Base-by-base conservation (phyloP, 2,888 invertebrate species). In the Dynastes grantii region DNA sequence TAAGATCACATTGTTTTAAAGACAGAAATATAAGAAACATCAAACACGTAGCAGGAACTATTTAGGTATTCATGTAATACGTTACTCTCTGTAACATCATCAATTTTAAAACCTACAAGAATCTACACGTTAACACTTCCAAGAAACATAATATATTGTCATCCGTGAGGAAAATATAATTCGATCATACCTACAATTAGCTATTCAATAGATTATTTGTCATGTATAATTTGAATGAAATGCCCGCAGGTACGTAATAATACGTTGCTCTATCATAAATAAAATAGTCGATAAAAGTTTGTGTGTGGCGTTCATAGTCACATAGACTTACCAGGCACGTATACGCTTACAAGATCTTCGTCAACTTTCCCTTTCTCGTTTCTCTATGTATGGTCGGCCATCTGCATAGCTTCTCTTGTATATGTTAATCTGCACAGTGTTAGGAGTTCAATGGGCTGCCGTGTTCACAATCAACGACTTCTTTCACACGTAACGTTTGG, bases 361-460 rank as follows among this genome's bases (percentile, higher is more conserved):
- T 75, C 73, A 75, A 75, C 73, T 75, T 75, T 64, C 76, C 51
- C 76, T 58, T 67, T 76, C 68, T 67, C 55, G 67, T 67, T 76
- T 58, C 68, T 68, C 68, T 68, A 68, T 68, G 68, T 55, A 58
- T 64, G 64, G 45, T 67, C 55, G 65, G 76, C 76, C 76, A 76
- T 76, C 65, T 76, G 76, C 76, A 68, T 68, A 58, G 67, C 58
- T 68, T 68, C 76, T 81, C 73, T 75, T 75, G 73, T 75, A 45
- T 75, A 75, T 75, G 73, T 80, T 79, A 80, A 83, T 83, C 85
- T 85, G 85, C 83, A 83, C 81, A 85, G 82, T 85, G 85, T 85
- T 85, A 84, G 81, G 55, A 67, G 78, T 80, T 81, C 82, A 85
- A 83, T 82, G 82, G 81, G 81, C 81, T 82, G 83, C 84, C 83